phyloP scores from a whole-genome alignment of 2,888 invertebrate genomes.

The Entomobrya proxima region DNA sequence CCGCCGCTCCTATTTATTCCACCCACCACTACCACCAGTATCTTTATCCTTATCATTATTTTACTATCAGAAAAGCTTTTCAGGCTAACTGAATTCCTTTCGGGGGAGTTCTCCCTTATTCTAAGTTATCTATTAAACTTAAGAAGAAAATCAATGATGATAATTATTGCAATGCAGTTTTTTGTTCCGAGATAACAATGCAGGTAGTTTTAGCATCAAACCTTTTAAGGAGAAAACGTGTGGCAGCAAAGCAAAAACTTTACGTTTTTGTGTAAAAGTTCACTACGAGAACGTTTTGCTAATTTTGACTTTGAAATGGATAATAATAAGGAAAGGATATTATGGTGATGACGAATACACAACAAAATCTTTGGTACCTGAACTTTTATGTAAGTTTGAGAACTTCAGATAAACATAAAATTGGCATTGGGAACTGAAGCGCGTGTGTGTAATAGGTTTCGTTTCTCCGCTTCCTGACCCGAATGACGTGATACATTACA shows the following conservation, averaged over 20 bases:
- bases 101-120: too few species aligned
- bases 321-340: not conserved
- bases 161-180: too few species aligned
- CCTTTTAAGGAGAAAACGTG: not conserved
- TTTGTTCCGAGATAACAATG: too few species aligned
- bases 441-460: too few species aligned
- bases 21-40: not conserved
- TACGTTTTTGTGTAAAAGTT: not conserved
- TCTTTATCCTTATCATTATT: not conserved
- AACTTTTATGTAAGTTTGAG: not conserved
- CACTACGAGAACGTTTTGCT: not conserved
- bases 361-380: not conserved
- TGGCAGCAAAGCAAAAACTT: conserved; percentile 11
- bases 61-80: too few species aligned
- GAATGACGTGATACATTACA: too few species aligned
- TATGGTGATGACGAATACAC: not conserved
- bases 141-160: too few species aligned
- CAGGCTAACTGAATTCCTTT: too few species aligned
- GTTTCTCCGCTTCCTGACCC: too few species aligned
- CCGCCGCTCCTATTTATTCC: not conserved
- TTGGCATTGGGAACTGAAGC: not conserved
- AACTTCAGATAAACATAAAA: not conserved
- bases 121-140: too few species aligned
- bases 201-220: too few species aligned
- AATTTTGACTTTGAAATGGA: not conserved